These are phyloP conservation scores for Cottoperca gobio DNA, from an alignment of 2,797 vertebrate species.

Conservation along the genomic window DNA sequence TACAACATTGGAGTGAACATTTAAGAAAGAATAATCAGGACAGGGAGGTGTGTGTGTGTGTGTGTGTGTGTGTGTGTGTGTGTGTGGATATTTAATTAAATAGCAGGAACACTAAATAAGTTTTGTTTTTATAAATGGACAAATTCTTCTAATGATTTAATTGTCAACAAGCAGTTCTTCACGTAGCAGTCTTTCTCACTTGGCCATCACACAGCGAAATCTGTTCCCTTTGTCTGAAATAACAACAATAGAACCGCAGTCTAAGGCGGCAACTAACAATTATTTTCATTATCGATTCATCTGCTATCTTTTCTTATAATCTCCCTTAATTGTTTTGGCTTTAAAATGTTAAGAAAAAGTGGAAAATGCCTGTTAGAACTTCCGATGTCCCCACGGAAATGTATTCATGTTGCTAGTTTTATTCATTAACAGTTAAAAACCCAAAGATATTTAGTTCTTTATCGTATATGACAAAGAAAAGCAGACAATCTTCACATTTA, in stretches of 20 bases:
- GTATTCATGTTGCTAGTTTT: background rate
- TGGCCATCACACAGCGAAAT: background rate
- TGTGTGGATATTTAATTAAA: background rate
- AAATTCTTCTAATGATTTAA: constrained; percentile 1
- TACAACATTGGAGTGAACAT: constrained; percentile 1
- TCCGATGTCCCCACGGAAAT: background rate
- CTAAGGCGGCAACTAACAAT: background rate
- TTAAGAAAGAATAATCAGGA: background rate
- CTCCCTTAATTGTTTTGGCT: background rate
- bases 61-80: no score
- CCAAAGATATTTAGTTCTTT: background rate
- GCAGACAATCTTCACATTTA: background rate
- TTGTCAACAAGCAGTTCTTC: background rate
- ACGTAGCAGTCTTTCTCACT: background rate
- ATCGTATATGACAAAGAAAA: background rate
- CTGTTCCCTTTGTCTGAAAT: background rate
- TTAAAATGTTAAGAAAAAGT: background rate
- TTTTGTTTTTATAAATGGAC: constrained; percentile 5
- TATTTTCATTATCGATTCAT: background rate
- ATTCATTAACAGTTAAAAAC: background rate
- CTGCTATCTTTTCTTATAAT: background rate
- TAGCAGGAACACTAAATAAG: background rate
- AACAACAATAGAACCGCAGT: background rate
- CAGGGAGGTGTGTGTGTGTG: background rate
- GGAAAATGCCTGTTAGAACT: background rate